Evolutionary conservation across 2,888 invertebrate species (phyloP), one percentile per base, ranked within the genome.

Genomic region (Micropterix aruncella): DNA sequence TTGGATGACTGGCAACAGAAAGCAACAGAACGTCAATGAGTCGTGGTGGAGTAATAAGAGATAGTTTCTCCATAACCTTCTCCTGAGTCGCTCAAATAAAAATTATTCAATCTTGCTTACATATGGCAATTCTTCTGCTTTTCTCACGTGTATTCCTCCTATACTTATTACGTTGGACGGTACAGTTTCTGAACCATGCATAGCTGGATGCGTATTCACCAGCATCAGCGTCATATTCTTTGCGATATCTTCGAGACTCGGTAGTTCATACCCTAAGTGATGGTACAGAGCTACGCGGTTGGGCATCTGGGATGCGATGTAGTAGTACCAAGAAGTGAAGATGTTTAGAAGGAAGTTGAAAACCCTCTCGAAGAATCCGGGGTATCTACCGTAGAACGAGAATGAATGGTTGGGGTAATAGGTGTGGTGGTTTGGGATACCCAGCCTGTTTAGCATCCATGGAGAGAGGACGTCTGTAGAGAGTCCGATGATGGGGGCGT

Each of bases 191-290:
- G 76, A 70, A 12, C 79, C 77, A 51, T 73, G 72, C 17, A 80
- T 57, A 1, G 79, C 73, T 53, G 73, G 77, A 57, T 83, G 82
- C 18, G 77, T 76, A 63, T 83, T 83, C 49, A 77, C 72, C 54
- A 83, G 65, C 52, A 79, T 56, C 9, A 79, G 56, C 40, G 75
- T 75, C 1, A 75, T 71, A 45, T 77, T 73, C 5, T 64, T 63
- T 2, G 74, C 74, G 40, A 80, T 69, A 37, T 71, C 72, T 46
- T 63, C 62, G 38, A 83, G 60, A n/a, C 73, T 59, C 3, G 73
- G 72, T 16, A 78, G 54, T 19, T 69, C 63, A 14, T 75, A 60
- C 2, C 75, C 73, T 40, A 77, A 65, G 53, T 65, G 64, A 52
- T 71, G 60, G 45, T 71, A 68, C 38, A 70, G 57, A 38, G 66